These are phyloP conservation scores for Rhyzopertha dominica DNA, from an alignment of 1,140 invertebrate genomes.

Conservation along the genomic window DNA sequence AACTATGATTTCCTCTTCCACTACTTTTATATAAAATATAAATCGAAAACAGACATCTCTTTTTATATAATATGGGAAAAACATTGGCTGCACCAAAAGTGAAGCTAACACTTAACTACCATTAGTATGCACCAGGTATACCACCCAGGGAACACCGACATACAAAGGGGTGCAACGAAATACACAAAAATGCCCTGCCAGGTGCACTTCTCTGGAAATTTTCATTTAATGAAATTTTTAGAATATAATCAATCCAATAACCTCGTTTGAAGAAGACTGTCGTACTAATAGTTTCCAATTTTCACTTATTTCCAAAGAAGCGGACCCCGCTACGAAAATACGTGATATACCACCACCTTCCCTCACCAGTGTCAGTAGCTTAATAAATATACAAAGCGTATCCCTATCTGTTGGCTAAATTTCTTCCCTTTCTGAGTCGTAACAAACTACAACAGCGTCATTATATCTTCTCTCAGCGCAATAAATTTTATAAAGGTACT, in stretches of 20 bases:
- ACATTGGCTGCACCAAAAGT: constrained; percentile 5
- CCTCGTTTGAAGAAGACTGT: no score
- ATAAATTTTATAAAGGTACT: constrained; percentile 26
- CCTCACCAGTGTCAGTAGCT: background rate
- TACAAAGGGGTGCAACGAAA: no score
- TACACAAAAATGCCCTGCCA: background rate
- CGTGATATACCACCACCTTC: background rate
- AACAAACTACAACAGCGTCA: constrained; percentile 19
- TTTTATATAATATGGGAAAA: constrained; percentile 10
- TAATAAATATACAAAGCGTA: background rate
- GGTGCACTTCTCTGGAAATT: background rate
- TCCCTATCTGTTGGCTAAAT: background rate
- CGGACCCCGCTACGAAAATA: constrained; percentile 1
- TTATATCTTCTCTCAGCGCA: constrained; percentile 11
- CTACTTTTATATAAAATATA: constrained; percentile 22
- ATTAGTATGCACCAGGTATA: no score
- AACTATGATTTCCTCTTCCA: constrained; percentile 18
- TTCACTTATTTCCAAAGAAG: constrained; percentile 1
- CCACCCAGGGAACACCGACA: no score
- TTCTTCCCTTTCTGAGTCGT: background rate
- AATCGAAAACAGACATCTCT: constrained; percentile 21
- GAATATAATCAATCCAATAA: no score
- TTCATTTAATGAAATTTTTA: background rate
- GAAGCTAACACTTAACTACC: background rate
- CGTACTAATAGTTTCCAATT: no score